Evolutionary conservation across 2,113 vertebrate species (phyloP).

Genomic region (Alosa alosa): DNA sequence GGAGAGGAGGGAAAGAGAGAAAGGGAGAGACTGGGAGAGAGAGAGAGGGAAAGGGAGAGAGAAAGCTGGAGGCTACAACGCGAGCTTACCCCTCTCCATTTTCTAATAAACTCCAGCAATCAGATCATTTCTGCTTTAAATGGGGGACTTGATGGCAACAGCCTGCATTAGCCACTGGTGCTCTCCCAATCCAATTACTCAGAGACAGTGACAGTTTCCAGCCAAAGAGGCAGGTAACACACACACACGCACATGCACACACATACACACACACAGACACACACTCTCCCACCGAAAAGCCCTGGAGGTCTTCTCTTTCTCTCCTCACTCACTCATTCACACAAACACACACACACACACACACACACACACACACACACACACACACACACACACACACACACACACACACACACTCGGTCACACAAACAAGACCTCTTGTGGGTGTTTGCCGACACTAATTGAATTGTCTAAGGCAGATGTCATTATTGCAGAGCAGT

Average conservation of each 20-base stretch:
- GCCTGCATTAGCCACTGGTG: slow-evolving; percentile 76
- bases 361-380: slow-evolving; percentile 21
- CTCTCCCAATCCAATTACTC: slow-evolving; percentile 85
- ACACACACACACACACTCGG: slow-evolving; percentile 29
- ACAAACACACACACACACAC: neutral
- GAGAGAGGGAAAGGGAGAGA: slow-evolving; percentile 32
- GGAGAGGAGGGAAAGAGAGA: slow-evolving; percentile 46
- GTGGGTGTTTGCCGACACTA: slow-evolving; percentile 73
- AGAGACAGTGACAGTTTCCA: slow-evolving; percentile 83
- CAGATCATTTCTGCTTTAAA: slow-evolving; percentile 81
- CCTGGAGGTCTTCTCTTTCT: slow-evolving; percentile 32
- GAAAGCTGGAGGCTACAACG: slow-evolving; percentile 45
- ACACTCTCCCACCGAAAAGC: slow-evolving; percentile 33
- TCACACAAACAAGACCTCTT: slow-evolving; percentile 74
- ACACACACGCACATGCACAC: slow-evolving; percentile 64
- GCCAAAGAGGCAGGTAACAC: slow-evolving; percentile 83
- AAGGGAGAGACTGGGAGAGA: slow-evolving; percentile 32
- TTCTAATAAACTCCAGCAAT: slow-evolving; percentile 80
- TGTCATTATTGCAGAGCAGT: slow-evolving; percentile 84
- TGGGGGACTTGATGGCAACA: slow-evolving; percentile 75
- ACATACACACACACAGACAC: slow-evolving; percentile 39
- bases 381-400: slow-evolving; percentile 20
- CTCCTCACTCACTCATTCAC: slow-evolving; percentile 24
- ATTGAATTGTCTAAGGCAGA: slow-evolving; percentile 83
- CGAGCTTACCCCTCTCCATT: slow-evolving; percentile 64